Evolutionary conservation across 2,797 vertebrate species (phyloP).

Genomic region (Phylloscopus collybita): DNA sequence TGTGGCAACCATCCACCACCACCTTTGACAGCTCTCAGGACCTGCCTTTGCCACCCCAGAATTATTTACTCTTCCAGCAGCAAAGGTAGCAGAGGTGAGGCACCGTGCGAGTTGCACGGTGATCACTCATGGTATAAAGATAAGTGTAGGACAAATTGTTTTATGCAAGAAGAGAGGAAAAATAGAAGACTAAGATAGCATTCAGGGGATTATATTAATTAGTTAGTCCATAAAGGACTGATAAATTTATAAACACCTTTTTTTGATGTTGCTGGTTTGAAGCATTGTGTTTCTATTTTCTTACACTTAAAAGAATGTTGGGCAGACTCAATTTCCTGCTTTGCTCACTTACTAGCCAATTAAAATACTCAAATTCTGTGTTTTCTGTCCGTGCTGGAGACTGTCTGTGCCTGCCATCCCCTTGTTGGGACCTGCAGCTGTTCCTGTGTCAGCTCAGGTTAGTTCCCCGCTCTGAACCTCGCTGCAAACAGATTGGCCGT

Average conservation of each 20-base stretch:
- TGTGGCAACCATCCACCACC: not conserved
- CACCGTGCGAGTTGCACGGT: not conserved
- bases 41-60: not conserved
- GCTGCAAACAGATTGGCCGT: not conserved
- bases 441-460: not conserved
- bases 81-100: not conserved
- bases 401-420: not conserved
- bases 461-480: not conserved
- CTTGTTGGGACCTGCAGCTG: not conserved
- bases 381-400: accelerated
- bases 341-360: not conserved
- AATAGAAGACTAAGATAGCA: not conserved
- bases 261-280: not conserved
- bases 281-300: not conserved
- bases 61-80: not conserved
- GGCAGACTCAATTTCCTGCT: not conserved
- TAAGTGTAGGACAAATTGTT: not conserved
- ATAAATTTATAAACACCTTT: not conserved
- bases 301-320: not conserved
- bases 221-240: not conserved
- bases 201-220: not conserved
- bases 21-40: not conserved
- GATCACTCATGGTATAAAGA: not conserved
- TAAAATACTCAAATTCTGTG: not conserved
- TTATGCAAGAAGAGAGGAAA: not conserved